Evolutionary conservation across 2,888 invertebrate species (phyloP), one percentile per base, ranked within the genome.

Genomic region (Acanthosepion lycidas): DNA sequence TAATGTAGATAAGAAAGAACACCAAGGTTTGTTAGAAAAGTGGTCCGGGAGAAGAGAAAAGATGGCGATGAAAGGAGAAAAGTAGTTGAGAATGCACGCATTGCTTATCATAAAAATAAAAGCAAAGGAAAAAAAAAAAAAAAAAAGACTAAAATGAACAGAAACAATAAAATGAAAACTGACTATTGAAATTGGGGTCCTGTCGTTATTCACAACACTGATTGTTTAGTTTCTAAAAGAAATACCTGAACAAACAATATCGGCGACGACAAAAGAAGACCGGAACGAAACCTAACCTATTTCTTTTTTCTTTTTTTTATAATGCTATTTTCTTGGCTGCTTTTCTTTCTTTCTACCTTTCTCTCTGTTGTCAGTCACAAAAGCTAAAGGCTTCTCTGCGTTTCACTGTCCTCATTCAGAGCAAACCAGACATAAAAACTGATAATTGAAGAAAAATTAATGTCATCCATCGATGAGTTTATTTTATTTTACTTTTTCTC

Each of bases 251-350:
- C 78, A 78, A 33, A 78, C 78, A 78, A 78, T 78, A 59, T 59
- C 6, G 59, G 59, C 23, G 23, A 59, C 59, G 23, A 59, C 59
- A 59, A 59, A 78, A 26, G 64, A 33, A 78, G n/a, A 78, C 78
- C 78, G 78, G 78, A 78, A 78, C 78, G 78, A 78, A 78, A 78
- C 78, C n/a, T 78, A n/a, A n/a, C n/a, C 78, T 78, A 78, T 78
- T 78, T 33, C 78, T 78, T 33, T 33, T 78, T 78, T 78, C 33
- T 78, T 78, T 42, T 42, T 42, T 33, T 78, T n/a, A 78, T 26
- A 64, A 64, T 64, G 20, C 64, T 64, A 78, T 78, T n/a, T 33
- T n/a, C n/a, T 78, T 15, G 6, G 8, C 33, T 33, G 5, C 18
- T 18, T 78, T 78, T 59, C 59, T 59, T n/a, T 28, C n/a, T 78